phyloP scores from a whole-genome alignment of 2,888 invertebrate species.

The Ceratothoa steindachneri region DNA sequence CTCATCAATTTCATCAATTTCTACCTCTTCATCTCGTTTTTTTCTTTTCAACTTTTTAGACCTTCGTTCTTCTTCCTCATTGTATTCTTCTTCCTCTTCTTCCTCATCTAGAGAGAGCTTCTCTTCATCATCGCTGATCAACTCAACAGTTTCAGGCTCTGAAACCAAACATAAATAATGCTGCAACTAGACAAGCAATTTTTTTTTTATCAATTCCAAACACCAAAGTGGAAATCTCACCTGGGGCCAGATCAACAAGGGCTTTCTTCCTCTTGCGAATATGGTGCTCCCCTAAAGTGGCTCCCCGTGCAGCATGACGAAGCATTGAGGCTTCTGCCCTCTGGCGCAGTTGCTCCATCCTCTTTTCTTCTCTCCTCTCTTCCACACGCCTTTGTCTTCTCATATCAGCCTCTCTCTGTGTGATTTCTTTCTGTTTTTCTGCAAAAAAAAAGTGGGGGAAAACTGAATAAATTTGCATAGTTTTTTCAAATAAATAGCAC shows the following conservation, averaged over 20 bases:
- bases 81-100: conserved; percentile 33
- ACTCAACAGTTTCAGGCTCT: conserved; percentile 15
- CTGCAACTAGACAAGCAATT: too few relatives aligned
- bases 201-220: too few relatives aligned
- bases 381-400: conserved; percentile 53
- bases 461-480: background rate
- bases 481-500: too few relatives aligned
- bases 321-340: conserved; percentile 25
- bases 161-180: background rate
- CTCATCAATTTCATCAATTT: conserved; percentile 16
- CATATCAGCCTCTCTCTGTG: conserved; percentile 68
- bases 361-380: conserved; percentile 29
- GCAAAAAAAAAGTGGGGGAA: conserved; percentile 49
- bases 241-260: conserved; percentile 24
- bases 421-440: conserved; percentile 71
- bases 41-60: background rate
- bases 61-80: conserved; percentile 18
- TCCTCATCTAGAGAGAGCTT: background rate
- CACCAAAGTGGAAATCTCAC: too few relatives aligned
- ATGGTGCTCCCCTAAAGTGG: conserved; percentile 8
- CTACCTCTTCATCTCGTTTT: conserved; percentile 15
- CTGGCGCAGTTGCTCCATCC: conserved; percentile 19
- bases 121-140: conserved; percentile 33
- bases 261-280: conserved; percentile 27
- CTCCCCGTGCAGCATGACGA: conserved; percentile 25